phyloP scores from a whole-genome alignment of 2,888 invertebrate species.

The Trichopria drosophilae region DNA sequence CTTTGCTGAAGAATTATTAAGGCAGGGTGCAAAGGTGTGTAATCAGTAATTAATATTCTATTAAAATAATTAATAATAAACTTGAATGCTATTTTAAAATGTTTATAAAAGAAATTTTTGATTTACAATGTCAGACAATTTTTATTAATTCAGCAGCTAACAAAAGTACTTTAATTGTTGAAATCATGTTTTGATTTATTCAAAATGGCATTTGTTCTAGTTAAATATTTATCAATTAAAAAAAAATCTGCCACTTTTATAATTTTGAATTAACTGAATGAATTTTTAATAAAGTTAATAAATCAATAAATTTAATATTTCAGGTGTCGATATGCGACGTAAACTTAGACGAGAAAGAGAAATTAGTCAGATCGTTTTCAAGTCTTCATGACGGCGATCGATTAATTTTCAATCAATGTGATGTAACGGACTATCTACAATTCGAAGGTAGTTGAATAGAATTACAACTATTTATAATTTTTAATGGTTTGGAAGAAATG shows the following conservation, averaged over 20 bases:
- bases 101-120: no score
- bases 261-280: background rate
- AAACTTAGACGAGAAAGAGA: slow-evolving; percentile 71
- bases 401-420: slow-evolving; percentile 73
- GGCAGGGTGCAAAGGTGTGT: slow-evolving; percentile 72
- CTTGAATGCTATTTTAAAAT: no score
- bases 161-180: no score
- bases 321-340: slow-evolving; percentile 77
- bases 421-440: slow-evolving; percentile 77
- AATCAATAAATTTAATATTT: slow-evolving; percentile 24
- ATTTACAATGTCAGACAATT: slow-evolving; percentile 3
- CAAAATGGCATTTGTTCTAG: no score
- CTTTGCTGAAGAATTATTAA: slow-evolving; percentile 72
- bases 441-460: slow-evolving; percentile 66
- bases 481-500: no score
- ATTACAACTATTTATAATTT: slow-evolving; percentile 8
- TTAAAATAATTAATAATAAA: no score
- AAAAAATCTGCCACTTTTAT: no score
- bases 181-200: no score
- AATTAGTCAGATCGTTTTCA: slow-evolving; percentile 67
- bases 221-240: no score
- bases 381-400: slow-evolving; percentile 70
- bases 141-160: slow-evolving; percentile 3
- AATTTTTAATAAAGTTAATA: background rate
- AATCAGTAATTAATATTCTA: no score